These are phyloP conservation scores for Heliconius nattereri DNA, from an alignment of 1,140 invertebrate species.

Conservation along the genomic window DNA sequence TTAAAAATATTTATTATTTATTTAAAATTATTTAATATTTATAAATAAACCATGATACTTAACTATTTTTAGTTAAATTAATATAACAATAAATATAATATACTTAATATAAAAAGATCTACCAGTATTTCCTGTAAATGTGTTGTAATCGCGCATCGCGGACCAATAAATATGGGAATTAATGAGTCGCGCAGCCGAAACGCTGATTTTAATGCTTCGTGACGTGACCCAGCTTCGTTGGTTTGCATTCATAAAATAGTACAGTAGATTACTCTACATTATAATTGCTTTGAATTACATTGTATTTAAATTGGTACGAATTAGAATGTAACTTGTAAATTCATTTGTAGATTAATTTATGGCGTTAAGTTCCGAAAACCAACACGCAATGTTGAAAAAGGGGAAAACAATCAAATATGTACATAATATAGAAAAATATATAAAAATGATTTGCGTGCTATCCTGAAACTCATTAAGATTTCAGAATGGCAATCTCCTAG, in stretches of 20 bases:
- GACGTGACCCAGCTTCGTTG: conserved; percentile 39
- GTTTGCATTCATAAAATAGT: conserved; percentile 20
- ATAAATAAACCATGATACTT: too few relatives aligned
- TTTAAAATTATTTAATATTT: too few relatives aligned
- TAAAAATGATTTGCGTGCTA: too few relatives aligned
- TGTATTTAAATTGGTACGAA: background rate
- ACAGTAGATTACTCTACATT: background rate
- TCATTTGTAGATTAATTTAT: background rate
- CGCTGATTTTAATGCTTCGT: conserved; percentile 66
- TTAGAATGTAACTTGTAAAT: background rate
- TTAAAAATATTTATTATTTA: too few relatives aligned
- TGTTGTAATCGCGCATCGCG: conserved; percentile 29
- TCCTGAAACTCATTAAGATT: too few relatives aligned
- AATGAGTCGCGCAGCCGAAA: conserved; percentile 64
- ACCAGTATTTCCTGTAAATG: background rate
- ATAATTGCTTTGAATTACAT: background rate
- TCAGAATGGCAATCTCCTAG: too few relatives aligned
- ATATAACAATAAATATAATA: background rate
- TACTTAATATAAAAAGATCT: background rate
- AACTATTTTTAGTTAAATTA: too few relatives aligned
- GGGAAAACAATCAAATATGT: too few relatives aligned
- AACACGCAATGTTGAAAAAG: too few relatives aligned
- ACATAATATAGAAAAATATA: too few relatives aligned
- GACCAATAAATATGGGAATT: conserved; percentile 63
- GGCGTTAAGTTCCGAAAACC: too few relatives aligned